phyloP scores from a whole-genome alignment of 1,140 invertebrate genomes.

The Drosophila aff. region DNA sequence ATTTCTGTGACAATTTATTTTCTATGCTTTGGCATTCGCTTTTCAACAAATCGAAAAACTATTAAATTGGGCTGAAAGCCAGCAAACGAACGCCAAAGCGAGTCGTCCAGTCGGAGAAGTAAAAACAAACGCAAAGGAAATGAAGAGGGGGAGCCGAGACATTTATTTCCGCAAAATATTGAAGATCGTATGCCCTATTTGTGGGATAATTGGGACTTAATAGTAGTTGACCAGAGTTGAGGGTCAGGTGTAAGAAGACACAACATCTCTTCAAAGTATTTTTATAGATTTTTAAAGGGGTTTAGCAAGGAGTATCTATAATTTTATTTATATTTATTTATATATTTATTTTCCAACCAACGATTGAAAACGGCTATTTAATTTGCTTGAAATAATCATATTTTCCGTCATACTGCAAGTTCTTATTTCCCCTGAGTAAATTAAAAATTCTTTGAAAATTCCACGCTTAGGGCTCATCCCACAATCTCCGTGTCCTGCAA shows the following conservation, averaged over 20 bases:
- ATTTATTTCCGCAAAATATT: conserved; percentile 30
- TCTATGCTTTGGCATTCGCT: conserved; percentile 77
- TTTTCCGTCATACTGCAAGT: not conserved
- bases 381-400: no score
- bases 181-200: conserved; percentile 42
- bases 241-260: not conserved
- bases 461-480: not conserved
- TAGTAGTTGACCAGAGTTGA: not conserved
- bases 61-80: conserved; percentile 80
- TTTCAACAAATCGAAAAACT: conserved; percentile 83
- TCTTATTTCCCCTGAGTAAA: not conserved
- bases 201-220: conserved; percentile 1
- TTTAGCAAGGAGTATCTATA: no score
- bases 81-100: conserved; percentile 50
- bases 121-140: conserved; percentile 32
- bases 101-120: conserved; percentile 8
- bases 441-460: not conserved
- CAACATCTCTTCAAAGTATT: not conserved
- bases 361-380: no score
- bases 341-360: no score
- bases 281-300: not conserved
- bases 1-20: conserved; percentile 83
- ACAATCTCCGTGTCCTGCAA: not conserved
- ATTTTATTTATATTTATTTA: no score
- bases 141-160: conserved; percentile 4